Base-by-base conservation (phyloP, 92 coral and sea anemone species). In the Meandrina meandrites region DNA sequence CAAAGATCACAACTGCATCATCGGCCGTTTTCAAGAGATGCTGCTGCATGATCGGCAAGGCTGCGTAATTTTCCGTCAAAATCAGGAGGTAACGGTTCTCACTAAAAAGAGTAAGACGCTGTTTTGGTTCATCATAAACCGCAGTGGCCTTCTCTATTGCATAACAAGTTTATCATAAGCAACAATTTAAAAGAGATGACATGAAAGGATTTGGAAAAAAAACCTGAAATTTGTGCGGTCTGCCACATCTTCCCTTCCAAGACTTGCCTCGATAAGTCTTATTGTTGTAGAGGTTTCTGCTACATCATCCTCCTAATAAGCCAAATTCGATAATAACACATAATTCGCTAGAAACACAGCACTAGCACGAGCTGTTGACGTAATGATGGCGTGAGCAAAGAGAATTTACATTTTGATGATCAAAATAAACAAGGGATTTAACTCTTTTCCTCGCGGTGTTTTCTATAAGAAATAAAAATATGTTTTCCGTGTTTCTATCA, bases 71-170 rank as follows among this genome's bases (percentile, higher is more conserved):
- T 81, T 95, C 98, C 19, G 98, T 95, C 75, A 95, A 84, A 50
- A 95, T 90, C 67, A 95, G 76, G 40, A 95, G 89, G 78, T 95
- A 95, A 48, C 98, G 98, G 90, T 93, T 95, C 74, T 93, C 98
- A 35, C 98, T 95, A 37, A 45, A n/a, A 28, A 66, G 2, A 51
- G 75, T n/a, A 16, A 81, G 74, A 50, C 5, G 81, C 18, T 8
- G 0, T 34, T 34, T 47, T 6, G 19, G 27, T 45, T 51, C n/a
- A 27, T 21, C 70, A 42, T 30, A 6, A 35, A 76, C 31, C 24
- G 37, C 8, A 17, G 31, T 50, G 12, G 24, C 17, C 80, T 2
- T 50, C 13, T 40, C 34, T 76, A 28, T 22, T 50, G 54, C 35
- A 42, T 42, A 27, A 28, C 36, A 47, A 47, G 56, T 76, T 66